Percentiles rank a stretch among this genome's conserved stretches.
phyloP scores from a whole-genome alignment of 2,113 vertebrate genomes.

The Pelobates fuscus region DNA sequence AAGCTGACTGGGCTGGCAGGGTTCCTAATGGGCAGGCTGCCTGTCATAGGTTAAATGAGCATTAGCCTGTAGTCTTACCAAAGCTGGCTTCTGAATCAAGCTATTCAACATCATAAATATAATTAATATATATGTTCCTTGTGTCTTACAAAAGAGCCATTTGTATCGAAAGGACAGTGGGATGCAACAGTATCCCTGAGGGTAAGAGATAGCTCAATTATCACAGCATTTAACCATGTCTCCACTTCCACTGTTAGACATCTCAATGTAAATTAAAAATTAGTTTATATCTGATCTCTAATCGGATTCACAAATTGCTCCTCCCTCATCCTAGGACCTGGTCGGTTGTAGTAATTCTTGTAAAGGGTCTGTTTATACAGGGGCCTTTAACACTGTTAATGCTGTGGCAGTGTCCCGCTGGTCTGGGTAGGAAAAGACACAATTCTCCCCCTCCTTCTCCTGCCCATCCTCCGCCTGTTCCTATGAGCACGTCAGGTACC shows the following conservation, averaged over 20 bases:
- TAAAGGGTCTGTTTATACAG: slow-evolving; percentile 13
- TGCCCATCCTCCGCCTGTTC: neutral
- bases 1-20: slow-evolving; percentile 51
- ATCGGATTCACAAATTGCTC: neutral
- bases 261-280: neutral
- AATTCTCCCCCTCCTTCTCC: neutral
- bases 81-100: slow-evolving; percentile 20
- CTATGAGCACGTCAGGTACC: slow-evolving; percentile 37
- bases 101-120: slow-evolving; percentile 23
- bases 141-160: slow-evolving; percentile 29
- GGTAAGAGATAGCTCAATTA: slow-evolving; percentile 13
- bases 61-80: slow-evolving; percentile 49
- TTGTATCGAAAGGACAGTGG: slow-evolving; percentile 26
- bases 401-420: slow-evolving; percentile 8
- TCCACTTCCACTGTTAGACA: neutral
- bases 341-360: slow-evolving; percentile 22
- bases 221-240: slow-evolving; percentile 22
- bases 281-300: neutral
- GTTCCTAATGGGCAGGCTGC: slow-evolving; percentile 52
- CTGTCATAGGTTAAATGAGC: slow-evolving; percentile 48
- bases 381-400: slow-evolving; percentile 31
- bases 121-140: slow-evolving; percentile 36
- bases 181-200: slow-evolving; percentile 18
- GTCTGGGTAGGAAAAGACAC: neutral
- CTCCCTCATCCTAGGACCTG: neutral